phyloP scores from a whole-genome alignment of 2,797 vertebrate species.

The Menidia menidia region DNA sequence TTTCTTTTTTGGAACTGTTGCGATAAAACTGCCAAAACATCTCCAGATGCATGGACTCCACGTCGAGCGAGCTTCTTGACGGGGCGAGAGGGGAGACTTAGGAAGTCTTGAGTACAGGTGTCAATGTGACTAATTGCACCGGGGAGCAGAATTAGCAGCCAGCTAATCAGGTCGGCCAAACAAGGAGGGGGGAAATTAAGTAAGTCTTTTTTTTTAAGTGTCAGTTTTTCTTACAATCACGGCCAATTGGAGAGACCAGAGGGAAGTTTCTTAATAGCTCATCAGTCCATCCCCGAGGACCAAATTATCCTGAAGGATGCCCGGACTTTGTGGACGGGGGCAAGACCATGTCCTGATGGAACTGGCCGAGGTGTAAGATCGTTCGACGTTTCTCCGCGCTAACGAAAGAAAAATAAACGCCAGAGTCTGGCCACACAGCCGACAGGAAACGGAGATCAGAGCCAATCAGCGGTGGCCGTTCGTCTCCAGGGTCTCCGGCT shows the following conservation, averaged over 20 bases:
- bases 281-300: constrained; percentile 76
- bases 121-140: constrained; percentile 81
- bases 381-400: constrained; percentile 53
- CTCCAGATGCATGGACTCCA: constrained; percentile 17
- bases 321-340: constrained; percentile 47
- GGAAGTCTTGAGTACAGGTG: constrained; percentile 65
- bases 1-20: no score
- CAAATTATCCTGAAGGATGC: constrained; percentile 77
- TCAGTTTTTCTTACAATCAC: constrained; percentile 78
- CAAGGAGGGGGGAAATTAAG: constrained; percentile 72
- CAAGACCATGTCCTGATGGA: constrained; percentile 13
- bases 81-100: constrained; percentile 39
- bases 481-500: constrained; percentile 72
- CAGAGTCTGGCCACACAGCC: constrained; percentile 76
- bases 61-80: constrained; percentile 17
- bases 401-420: constrained; percentile 70
- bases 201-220: constrained; percentile 71
- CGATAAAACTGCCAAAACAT: no score
- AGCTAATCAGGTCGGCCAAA: constrained; percentile 82
- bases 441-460: constrained; percentile 85
- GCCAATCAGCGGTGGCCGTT: constrained; percentile 83
- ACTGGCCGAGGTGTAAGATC: constrained; percentile 3
- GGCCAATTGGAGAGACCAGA: constrained; percentile 60
- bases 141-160: constrained; percentile 78
- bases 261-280: constrained; percentile 81